Evolutionary conservation across 2,113 vertebrate species (phyloP), one percentile per base, ranked within the genome.

Genomic region (Centrocercus urophasianus): DNA sequence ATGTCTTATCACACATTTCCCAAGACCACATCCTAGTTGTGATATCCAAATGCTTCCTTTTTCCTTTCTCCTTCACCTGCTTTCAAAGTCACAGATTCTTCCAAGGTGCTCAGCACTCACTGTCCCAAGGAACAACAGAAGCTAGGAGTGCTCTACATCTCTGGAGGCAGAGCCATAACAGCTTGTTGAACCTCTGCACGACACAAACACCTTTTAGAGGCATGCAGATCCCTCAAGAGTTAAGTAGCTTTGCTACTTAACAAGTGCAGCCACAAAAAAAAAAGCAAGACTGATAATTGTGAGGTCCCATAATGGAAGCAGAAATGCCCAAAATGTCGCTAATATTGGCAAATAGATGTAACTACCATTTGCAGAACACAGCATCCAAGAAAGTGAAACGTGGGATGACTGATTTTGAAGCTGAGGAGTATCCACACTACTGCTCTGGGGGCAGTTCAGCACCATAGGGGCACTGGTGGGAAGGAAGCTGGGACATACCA

Each of bases 41-140:
- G 83, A 86, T 25, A 80, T 74, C 70, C 57, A 78, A 93, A 91
- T 54, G 87, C 36, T 65, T 87, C 27, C 70, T 70, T 90, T 85
- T 72, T 74, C 42, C 56, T 70, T 91, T 95, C 66, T 89, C 60
- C 81, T 94, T 92, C 78, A 48, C 63, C 85, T 86, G 63, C 45
- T 94, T 93, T 79, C 85, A 56, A 40, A 84, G 40, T 13, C 72
- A 65, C 81, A 91, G 93, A 91, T 82, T 76, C 50, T 87, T 90
- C 59, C 74, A 95, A 95, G 80, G 69, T 91, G 87, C 32, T 78
- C 52, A 86, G 77, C 70, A 94, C 81, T 20, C 56, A n/a, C 45
- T 79, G 61, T 85, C 67, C 90, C 84, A 85, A 83, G 86, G 83
- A 83, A 93, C 79, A 82, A 66, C 66, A 88, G 91, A 91, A 83